Conservation (phyloP, 2,888 invertebrate species). For the Heteromyza rotundicornis region DNA sequence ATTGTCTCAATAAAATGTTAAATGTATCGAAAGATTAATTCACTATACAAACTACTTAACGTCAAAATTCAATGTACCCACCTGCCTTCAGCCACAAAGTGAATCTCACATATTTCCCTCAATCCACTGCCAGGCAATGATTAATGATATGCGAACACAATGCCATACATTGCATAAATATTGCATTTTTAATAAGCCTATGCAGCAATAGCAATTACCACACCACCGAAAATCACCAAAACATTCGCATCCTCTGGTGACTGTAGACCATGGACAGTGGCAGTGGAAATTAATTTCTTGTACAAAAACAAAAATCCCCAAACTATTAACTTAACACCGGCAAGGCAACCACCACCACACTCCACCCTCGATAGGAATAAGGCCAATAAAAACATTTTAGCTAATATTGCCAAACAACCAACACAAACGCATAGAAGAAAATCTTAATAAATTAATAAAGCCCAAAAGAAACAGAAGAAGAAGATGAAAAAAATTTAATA, state of each 20-base stretch:
- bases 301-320: background rate
- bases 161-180: constrained; percentile 4
- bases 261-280: too few relatives aligned
- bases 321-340: constrained; percentile 34
- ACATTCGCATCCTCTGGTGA: too few relatives aligned
- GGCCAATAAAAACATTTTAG: constrained; percentile 22
- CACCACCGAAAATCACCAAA: constrained; percentile 28
- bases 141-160: background rate
- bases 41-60: too few relatives aligned
- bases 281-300: background rate
- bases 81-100: too few relatives aligned
- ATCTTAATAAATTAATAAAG: constrained; percentile 46
- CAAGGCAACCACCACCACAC: constrained; percentile 31
- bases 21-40: too few relatives aligned
- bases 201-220: constrained; percentile 32
- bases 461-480: constrained; percentile 39
- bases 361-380: constrained; percentile 36
- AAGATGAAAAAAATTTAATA: constrained; percentile 46
- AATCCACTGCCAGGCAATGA: too few relatives aligned
- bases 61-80: too few relatives aligned
- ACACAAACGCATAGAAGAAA: constrained; percentile 22
- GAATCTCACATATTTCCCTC: too few relatives aligned
- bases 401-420: constrained; percentile 31
- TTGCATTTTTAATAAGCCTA: constrained; percentile 1
- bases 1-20: too few relatives aligned